Base-by-base conservation (phyloP, 2,888 invertebrate species). In the Polymixis flavicincta region DNA sequence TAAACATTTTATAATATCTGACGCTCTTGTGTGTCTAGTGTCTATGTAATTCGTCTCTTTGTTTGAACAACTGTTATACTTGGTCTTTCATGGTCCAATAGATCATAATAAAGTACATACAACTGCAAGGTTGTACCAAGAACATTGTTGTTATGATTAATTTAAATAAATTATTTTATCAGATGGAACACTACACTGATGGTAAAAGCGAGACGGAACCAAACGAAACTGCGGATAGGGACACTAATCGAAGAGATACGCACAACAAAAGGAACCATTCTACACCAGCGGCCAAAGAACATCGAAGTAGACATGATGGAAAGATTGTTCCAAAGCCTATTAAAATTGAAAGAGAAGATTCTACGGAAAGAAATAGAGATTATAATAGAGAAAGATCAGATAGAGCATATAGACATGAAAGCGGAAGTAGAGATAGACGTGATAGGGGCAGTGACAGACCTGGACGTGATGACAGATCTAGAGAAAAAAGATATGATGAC, bases 131-230 rank as follows among this genome's bases (percentile, higher is more conserved):
- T 68, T 68, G n/a, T 28, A 42, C 25, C 7, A 48, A 63, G 3
- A 67, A n/a, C 32, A 22, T 32, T 67, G 25, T 63, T 61, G 17
- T 71, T 42, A 82, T 54, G 32, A 66, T 55, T 60, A 25, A 70
- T 69, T 60, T 19, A n/a, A 66, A 14, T 66, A 1, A 13, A 45
- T 55, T 67, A 59, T 71, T 80, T 72, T 28, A 48, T 77, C 71
- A 88, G 88, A 87, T 88, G 88, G 97, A 92, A 68, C 72, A 83
- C n/a, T 89, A 81, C 71, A 80, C 63, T 59, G 85, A 80, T 67
- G 78, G 25, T 19, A 63, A 76, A 71, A 52, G n/a, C 50, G 86
- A 79, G 14, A 61, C 37, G 0, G 68, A 59, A 25, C 14, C 67
- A 45, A 67, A 79, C 22, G 28, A 65, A 65, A 66, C 48, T 37